Evolutionary conservation across 2,113 vertebrate genomes (phyloP).

Genomic region (Paralichthys olivaceus): DNA sequence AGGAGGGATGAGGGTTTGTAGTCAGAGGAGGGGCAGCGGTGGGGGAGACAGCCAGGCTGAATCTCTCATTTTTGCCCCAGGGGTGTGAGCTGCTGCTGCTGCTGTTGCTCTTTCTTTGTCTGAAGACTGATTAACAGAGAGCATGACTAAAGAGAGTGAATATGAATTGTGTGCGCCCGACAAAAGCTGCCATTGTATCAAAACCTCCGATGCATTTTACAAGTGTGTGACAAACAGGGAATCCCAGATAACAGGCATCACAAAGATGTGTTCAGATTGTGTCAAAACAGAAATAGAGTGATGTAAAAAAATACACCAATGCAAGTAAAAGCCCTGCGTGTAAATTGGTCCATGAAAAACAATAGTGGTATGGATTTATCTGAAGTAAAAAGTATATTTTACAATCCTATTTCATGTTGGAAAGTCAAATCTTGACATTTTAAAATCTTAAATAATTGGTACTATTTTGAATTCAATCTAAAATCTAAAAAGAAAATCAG

Average conservation of each 20-base stretch:
- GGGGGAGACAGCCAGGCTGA: constrained; percentile 65
- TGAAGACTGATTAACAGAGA: constrained; percentile 74
- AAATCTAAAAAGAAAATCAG: not conserved
- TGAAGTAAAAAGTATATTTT: not conserved
- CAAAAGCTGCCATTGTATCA: constrained; percentile 58
- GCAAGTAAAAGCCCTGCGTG: not conserved
- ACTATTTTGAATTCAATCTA: too few relatives aligned
- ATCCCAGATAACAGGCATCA: constrained; percentile 1
- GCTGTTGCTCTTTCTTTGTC: constrained; percentile 71
- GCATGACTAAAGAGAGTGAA: constrained; percentile 60
- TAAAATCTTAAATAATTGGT: not conserved
- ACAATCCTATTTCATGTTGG: not conserved
- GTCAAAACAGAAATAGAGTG: not conserved
- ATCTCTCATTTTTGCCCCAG: constrained; percentile 70
- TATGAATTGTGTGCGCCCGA: constrained; percentile 52
- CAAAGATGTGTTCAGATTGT: constrained; percentile 6
- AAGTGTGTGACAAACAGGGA: constrained; percentile 12
- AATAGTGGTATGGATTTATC: not conserved
- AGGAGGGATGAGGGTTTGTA: constrained; percentile 65
- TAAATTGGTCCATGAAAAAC: not conserved
- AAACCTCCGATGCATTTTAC: constrained; percentile 23
- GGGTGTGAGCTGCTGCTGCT: constrained; percentile 56
- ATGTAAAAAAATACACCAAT: not conserved
- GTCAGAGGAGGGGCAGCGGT: constrained; percentile 53
- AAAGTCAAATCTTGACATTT: not conserved